These are phyloP conservation scores for Nudaria mundana DNA, from an alignment of 2,888 invertebrate genomes.

Conservation along the genomic window DNA sequence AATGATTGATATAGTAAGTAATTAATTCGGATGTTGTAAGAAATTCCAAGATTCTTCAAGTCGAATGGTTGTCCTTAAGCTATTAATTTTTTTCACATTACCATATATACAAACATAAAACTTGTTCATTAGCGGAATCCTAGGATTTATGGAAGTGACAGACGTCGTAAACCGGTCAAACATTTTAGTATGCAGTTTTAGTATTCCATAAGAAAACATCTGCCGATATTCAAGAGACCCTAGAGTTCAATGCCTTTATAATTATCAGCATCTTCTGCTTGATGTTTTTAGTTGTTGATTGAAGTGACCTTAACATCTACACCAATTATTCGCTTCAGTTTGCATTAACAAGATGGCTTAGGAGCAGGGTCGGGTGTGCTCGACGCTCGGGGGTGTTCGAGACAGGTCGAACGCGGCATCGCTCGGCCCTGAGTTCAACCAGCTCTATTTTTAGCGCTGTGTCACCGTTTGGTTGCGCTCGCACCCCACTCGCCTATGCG, in stretches of 20 bases:
- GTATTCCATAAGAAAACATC: conserved; percentile 29
- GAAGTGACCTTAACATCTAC: conserved; percentile 56
- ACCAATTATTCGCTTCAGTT: conserved; percentile 54
- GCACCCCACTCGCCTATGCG: conserved; percentile 43
- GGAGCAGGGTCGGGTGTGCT: conserved; percentile 48
- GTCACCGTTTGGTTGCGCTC: conserved; percentile 66
- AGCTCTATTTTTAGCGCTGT: conserved; percentile 79
- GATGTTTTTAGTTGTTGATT: conserved; percentile 29
- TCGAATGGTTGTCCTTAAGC: too few species aligned
- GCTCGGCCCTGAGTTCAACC: conserved; percentile 50
- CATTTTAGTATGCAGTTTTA: conserved; percentile 47
- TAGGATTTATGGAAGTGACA: conserved; percentile 41
- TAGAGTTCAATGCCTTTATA: conserved; percentile 36
- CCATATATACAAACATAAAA: conserved; percentile 23
- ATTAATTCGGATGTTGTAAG: too few species aligned
- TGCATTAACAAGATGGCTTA: conserved; percentile 71
- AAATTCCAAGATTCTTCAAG: too few species aligned
- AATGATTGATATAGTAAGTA: too few species aligned
- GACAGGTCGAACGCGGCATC: conserved; percentile 47
- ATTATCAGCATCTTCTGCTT: too few species aligned
- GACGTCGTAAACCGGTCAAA: conserved; percentile 42
- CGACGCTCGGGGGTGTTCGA: conserved; percentile 55
- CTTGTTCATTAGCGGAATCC: conserved; percentile 32
- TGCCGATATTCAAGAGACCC: conserved; percentile 19
- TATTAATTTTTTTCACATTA: conserved; percentile 11